Base-by-base conservation (phyloP, 2,797 vertebrate genomes). In the Trachurus trachurus region DNA sequence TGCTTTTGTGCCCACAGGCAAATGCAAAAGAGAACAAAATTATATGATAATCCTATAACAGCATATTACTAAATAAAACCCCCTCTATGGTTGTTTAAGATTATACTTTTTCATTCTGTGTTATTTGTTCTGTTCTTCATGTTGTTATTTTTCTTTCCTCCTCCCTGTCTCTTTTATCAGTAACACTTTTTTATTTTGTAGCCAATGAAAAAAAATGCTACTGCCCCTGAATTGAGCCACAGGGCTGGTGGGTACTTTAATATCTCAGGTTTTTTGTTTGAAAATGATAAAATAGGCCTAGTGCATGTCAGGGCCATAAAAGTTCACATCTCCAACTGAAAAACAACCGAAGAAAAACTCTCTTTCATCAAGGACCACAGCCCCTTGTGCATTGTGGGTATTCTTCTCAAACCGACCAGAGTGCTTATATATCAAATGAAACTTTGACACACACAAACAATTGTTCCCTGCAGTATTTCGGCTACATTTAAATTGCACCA, bases 231-330 rank as follows among this genome's bases (percentile, higher is more conserved):
- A 70, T 83, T 70, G 22, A 67, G 66, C 45, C 5, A 74, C 73
- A 61, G 42, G 2, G 57, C 76, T 82, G 72, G 75, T 76, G 45
- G 44, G 47, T 22, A 62, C 22, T 66, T 6, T 53, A 58, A 53
- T 78, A 69, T 13, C 62, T 73, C 29, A 45, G 61, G 40, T 63
- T 63, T 70, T 82, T 66, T 71, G 66, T 82, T 69, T 75, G 17
- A 70, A 82, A 85, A 76, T 29, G 45, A 60, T 62, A 70, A 74
- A 76, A 71, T 21, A 66, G 37, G 73, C 42, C 16, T 16, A 63
- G 34, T 22, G 52, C 44, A 86, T 47, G 58, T 82, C 58, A 81
- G 83, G 65, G 64, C 58, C 72, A 59, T 8, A 15, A 22, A 71
- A 56, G 63, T 74, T 72, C 9, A 54, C 68, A n/a, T 58, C 47